Evolutionary conservation across 2,888 invertebrate genomes (phyloP).

Genomic region (Leptopterna dolabrata): DNA sequence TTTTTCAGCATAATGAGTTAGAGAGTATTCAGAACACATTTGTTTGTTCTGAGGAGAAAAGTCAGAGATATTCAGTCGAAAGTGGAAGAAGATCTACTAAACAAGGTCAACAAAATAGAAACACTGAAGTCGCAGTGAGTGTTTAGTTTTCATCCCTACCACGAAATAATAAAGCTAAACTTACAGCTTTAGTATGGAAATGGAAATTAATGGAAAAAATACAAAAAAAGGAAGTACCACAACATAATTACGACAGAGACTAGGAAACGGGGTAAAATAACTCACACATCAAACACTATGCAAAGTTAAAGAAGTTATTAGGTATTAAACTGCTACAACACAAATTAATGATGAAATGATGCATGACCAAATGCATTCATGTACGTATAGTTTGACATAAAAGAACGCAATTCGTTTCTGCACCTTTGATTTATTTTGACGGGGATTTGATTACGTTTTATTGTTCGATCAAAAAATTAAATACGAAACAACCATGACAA

Average conservation of each 20-base stretch:
- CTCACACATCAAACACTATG: constrained; percentile 59
- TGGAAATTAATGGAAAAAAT: background rate
- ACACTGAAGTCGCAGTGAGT: background rate
- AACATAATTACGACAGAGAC: constrained; percentile 55
- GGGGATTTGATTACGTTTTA: background rate
- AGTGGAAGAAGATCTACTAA: background rate
- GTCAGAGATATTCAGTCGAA: background rate
- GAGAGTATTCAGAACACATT: background rate
- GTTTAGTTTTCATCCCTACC: background rate
- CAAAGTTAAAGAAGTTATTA: constrained; percentile 56
- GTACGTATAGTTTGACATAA: background rate
- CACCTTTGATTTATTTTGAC: constrained; percentile 11
- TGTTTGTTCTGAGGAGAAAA: background rate
- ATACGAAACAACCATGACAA: constrained; percentile 58
- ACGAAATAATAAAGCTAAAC: background rate
- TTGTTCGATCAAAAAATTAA: background rate
- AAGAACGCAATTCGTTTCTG: constrained; percentile 34
- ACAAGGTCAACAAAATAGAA: too few relatives aligned
- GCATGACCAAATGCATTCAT: constrained; percentile 54
- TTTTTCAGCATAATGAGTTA: background rate
- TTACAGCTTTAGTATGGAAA: background rate
- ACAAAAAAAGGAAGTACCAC: background rate
- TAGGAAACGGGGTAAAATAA: constrained; percentile 51
- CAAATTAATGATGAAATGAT: constrained; percentile 54
- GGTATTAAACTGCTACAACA: constrained; percentile 56